Conservation (phyloP, 2,113 vertebrate species). For the Microcebus lehilahytsara region DNA sequence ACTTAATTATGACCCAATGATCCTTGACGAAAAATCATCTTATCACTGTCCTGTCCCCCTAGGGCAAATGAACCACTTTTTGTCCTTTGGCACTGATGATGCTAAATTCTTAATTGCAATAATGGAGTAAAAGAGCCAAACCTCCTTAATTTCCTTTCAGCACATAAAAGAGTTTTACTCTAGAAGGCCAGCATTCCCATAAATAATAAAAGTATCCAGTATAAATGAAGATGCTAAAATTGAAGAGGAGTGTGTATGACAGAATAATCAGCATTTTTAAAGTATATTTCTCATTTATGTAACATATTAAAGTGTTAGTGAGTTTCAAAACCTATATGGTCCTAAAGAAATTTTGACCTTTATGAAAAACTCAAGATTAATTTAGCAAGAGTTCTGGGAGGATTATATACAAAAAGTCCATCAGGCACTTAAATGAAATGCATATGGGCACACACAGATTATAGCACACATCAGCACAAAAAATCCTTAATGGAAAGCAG, state of each 20-base stretch:
- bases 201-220: conserved; percentile 77
- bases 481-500: conserved; percentile 23
- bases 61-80: conserved; percentile 87
- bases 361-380: conserved; percentile 56
- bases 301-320: not conserved
- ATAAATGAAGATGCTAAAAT: conserved; percentile 75
- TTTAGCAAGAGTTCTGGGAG: conserved; percentile 32
- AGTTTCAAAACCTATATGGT: conserved; percentile 41
- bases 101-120: conserved; percentile 89
- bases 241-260: conserved; percentile 39
- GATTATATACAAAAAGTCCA: conserved; percentile 39
- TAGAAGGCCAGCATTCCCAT: conserved; percentile 65
- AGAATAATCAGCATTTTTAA: conserved; percentile 1
- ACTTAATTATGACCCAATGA: conserved; percentile 93
- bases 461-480: conserved; percentile 43
- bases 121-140: conserved; percentile 85
- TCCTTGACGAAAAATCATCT: conserved; percentile 91
- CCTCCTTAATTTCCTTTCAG: conserved; percentile 82
- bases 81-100: conserved; percentile 85
- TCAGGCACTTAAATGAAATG: conserved; percentile 44
- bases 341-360: conserved; percentile 24
- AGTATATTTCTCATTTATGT: not conserved
- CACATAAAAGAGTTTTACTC: conserved; percentile 65
- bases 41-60: conserved; percentile 89
- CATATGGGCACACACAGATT: not conserved